These are phyloP conservation scores for Procambarus virginalis DNA, from an alignment of 1,140 invertebrate species.

Conservation along the genomic window DNA sequence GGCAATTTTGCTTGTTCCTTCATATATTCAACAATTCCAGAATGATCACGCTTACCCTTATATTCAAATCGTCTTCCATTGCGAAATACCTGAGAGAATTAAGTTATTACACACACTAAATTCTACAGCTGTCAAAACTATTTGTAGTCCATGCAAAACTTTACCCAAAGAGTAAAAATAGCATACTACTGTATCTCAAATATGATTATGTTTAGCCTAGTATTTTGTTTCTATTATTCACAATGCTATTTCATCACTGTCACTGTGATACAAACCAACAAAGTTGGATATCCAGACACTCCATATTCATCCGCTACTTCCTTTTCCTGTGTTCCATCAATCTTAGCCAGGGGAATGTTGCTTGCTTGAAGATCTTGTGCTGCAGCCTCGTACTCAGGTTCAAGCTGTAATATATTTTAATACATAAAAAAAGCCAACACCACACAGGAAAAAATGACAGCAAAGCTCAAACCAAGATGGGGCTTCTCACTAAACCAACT, in stretches of 20 bases:
- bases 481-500: no score
- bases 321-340: constrained; percentile 75
- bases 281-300: constrained; percentile 76
- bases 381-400: constrained; percentile 75
- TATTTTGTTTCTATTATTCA: no score
- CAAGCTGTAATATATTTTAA: constrained; percentile 67
- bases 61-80: constrained; percentile 76
- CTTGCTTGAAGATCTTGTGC: constrained; percentile 74
- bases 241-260: no score
- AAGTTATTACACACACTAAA: background rate
- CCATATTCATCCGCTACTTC: constrained; percentile 74
- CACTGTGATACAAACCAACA: constrained; percentile 69
- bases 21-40: constrained; percentile 77
- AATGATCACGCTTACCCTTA: constrained; percentile 76
- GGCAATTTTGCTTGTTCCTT: constrained; percentile 77
- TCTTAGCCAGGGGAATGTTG: constrained; percentile 76
- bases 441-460: no score
- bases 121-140: no score
- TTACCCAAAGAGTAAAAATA: no score
- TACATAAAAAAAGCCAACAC: no score
- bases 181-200: background rate
- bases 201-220: no score
- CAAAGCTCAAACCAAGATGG: no score
- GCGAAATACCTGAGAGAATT: constrained; percentile 74
- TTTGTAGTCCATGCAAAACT: no score